Evolutionary conservation across 2,797 vertebrate species (phyloP), one percentile per base, ranked within the genome.

Genomic region (Falco columbarius): DNA sequence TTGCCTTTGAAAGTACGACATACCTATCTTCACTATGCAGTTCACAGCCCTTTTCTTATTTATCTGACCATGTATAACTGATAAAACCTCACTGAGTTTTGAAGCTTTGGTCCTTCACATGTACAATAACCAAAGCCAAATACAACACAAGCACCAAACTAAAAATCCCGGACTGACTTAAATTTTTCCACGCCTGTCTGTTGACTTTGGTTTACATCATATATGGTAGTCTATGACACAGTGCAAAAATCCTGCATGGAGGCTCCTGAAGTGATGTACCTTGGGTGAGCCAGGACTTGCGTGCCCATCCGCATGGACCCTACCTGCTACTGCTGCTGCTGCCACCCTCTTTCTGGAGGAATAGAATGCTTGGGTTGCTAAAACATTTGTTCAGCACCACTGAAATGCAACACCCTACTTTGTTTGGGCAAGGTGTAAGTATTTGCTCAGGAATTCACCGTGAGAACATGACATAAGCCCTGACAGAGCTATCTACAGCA

Each of bases 361-460:
- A 89, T 55, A 54, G 89, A 70, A 90, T 7, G 47, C 90, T 97
- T 87, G 36, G 38, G 38, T 29, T 72, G 86, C 68, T 44, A 66
- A 68, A 97, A 90, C 79, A 92, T 83, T 93, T 91, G 92, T 76
- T 77, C 71, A 81, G 55, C 55, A n/a, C 90, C 51, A 36, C 47
- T 97, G 89, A 96, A 93, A 96, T 30, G 74, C 77, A 88, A 4
- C 54, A 86, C 95, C 95, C 68, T 26, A 79, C 54, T 94, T 83
- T 98, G 97, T 99, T 99, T 99, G 97, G 91, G 80, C 82, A 98
- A 97, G 98, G 98, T 98, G 98, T 97, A 96, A 93, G 86, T 94
- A 85, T 97, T 97, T 98, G 93, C 97, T 93, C 97, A 95, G 95
- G 82, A 93, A 97, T 98, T 98, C 96, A 95, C 97, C 44, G 91